Evolutionary conservation across 1,140 invertebrate species (phyloP).

Genomic region (Ridgeia piscesae): DNA sequence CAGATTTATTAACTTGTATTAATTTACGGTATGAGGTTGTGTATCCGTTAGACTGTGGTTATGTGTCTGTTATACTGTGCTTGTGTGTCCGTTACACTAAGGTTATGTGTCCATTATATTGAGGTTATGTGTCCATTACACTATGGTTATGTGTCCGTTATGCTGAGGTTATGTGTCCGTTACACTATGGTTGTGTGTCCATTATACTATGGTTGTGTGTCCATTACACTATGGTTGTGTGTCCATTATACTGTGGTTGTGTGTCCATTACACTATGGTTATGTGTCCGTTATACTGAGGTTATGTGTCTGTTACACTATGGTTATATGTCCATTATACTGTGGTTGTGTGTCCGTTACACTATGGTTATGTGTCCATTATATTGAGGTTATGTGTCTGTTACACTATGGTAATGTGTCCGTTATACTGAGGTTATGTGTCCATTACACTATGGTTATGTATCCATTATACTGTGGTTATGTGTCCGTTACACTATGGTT

Average conservation of each 20-base stretch:
- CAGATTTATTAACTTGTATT: no score
- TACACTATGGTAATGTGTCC: slow-evolving; percentile 49
- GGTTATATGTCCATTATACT: not conserved
- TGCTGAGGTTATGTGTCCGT: slow-evolving; percentile 24
- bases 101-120: not conserved
- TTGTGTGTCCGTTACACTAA: slow-evolving; percentile 46
- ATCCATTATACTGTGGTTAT: not conserved
- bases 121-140: slow-evolving; percentile 42
- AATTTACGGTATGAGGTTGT: no score
- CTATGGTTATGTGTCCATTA: not conserved
- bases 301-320: slow-evolving; percentile 46
- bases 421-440: slow-evolving; percentile 7
- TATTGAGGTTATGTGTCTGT: slow-evolving; percentile 24
- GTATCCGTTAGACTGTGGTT: no score
- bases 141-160: not conserved
- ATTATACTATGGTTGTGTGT: slow-evolving; percentile 7
- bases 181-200: slow-evolving; percentile 49
- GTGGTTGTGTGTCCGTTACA: slow-evolving; percentile 42
- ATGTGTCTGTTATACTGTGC: not conserved
- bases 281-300: not conserved
- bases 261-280: slow-evolving; percentile 51
- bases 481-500: slow-evolving; percentile 51
- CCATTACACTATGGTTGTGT: slow-evolving; percentile 53
- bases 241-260: not conserved
- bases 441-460: slow-evolving; percentile 53